These are phyloP conservation scores for Leptinotarsa haldemani DNA, from an alignment of 2,888 invertebrate species.

Conservation along the genomic window DNA sequence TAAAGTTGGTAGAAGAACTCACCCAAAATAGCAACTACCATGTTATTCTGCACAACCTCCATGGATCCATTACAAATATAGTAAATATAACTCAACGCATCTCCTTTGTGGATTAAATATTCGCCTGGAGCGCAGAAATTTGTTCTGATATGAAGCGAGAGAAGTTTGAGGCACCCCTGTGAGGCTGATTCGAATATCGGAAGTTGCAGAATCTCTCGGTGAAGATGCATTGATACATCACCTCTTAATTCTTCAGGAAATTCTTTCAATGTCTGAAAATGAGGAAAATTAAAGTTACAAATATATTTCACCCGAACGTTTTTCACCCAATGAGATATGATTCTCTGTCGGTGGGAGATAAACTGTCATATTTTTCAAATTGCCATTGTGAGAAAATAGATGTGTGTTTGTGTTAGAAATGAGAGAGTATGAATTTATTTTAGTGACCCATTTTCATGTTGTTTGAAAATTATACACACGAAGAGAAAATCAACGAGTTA, in stretches of 20 bases:
- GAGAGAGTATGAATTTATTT: too few species aligned
- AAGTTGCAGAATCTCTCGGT: slow-evolving; percentile 91
- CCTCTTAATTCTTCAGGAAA: slow-evolving; percentile 96
- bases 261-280: slow-evolving; percentile 86
- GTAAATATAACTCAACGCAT: slow-evolving; percentile 92
- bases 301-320: not conserved
- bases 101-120: slow-evolving; percentile 93
- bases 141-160: slow-evolving; percentile 91
- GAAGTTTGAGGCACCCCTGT: slow-evolving; percentile 92
- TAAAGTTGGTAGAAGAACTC: slow-evolving; percentile 60
- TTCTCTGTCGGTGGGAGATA: too few species aligned
- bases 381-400: too few species aligned
- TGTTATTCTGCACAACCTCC: slow-evolving; percentile 96
- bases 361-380: too few species aligned
- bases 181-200: slow-evolving; percentile 96
- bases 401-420: too few species aligned
- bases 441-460: too few species aligned
- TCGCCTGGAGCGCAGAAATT: slow-evolving; percentile 98
- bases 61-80: slow-evolving; percentile 97
- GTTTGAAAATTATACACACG: too few species aligned
- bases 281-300: not conserved
- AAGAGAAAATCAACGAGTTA: too few species aligned
- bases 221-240: slow-evolving; percentile 95
- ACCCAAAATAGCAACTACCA: slow-evolving; percentile 98
- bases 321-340: too few species aligned